These are phyloP conservation scores for Villa cingulata DNA, from an alignment of 2,888 invertebrate species.

Conservation along the genomic window DNA sequence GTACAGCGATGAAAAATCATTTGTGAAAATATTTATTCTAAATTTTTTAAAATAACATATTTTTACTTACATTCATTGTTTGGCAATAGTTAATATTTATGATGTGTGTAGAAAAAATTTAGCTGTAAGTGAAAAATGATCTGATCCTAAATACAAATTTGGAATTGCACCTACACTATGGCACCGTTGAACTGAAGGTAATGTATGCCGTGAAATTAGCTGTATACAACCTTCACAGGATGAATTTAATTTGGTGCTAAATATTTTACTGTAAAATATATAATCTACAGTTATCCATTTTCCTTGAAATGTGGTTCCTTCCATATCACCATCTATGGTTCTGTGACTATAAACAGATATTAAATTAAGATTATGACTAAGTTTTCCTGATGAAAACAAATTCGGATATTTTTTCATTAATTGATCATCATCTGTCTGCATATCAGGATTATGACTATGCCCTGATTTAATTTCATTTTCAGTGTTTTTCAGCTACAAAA, in stretches of 20 bases:
- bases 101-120: slow-evolving; percentile 37
- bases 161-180: slow-evolving; percentile 49
- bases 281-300: slow-evolving; percentile 77
- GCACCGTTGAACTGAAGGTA: slow-evolving; percentile 53
- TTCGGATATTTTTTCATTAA: slow-evolving; percentile 6
- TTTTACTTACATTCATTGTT: too few relatives aligned
- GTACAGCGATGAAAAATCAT: too few relatives aligned
- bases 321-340: slow-evolving; percentile 31
- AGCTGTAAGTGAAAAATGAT: slow-evolving; percentile 70
- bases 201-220: slow-evolving; percentile 46
- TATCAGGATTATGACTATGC: background rate
- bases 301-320: slow-evolving; percentile 66
- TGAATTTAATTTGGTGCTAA: slow-evolving; percentile 12
- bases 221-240: slow-evolving; percentile 30
- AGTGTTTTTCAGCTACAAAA: slow-evolving; percentile 7
- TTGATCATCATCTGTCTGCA: background rate
- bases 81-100: too few relatives aligned
- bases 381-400: slow-evolving; percentile 36
- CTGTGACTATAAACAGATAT: slow-evolving; percentile 52
- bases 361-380: slow-evolving; percentile 54
- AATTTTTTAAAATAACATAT: too few relatives aligned
- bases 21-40: too few relatives aligned
- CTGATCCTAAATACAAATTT: slow-evolving; percentile 60
- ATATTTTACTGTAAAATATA: slow-evolving; percentile 58
- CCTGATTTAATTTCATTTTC: background rate